These are phyloP conservation scores for Leptodirus hochenwartii DNA, from an alignment of 2,888 invertebrate genomes.

Conservation along the genomic window DNA sequence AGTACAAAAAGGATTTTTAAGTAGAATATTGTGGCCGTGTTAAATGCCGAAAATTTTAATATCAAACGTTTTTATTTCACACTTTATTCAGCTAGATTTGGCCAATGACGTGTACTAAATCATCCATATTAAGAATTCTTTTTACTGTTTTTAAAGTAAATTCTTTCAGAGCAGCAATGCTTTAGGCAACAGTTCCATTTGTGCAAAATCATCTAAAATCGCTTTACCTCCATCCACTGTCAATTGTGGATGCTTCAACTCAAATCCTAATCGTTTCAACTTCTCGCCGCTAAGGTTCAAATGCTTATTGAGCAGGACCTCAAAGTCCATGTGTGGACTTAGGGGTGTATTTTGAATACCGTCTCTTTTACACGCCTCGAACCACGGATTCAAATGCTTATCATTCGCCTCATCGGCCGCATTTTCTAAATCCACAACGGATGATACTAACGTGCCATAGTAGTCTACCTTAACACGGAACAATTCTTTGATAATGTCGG, in stretches of 20 bases:
- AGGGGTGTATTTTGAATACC: conserved; percentile 68
- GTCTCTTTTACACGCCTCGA: conserved; percentile 61
- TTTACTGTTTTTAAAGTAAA: not conserved
- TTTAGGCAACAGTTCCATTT: conserved; percentile 68
- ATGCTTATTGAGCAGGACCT: conserved; percentile 64
- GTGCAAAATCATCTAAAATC: conserved; percentile 64
- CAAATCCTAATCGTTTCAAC: conserved; percentile 40
- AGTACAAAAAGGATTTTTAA: no score
- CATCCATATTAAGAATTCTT: conserved; percentile 1
- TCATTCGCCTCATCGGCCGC: conserved; percentile 85
- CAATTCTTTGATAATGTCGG: conserved; percentile 59
- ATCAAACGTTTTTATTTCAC: no score
- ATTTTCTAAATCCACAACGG: conserved; percentile 59
- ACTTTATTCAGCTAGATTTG: no score
- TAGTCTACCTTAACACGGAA: conserved; percentile 78
- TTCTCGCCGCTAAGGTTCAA: conserved; percentile 54
- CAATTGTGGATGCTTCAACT: conserved; percentile 39
- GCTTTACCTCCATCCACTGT: conserved; percentile 28
- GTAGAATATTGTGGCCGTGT: conserved; percentile 20
- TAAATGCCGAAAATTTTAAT: no score
- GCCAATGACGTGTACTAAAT: no score
- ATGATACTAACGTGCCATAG: conserved; percentile 65
- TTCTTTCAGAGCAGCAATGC: conserved; percentile 31
- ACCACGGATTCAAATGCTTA: conserved; percentile 86
- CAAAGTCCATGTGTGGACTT: conserved; percentile 72